These are phyloP conservation scores for Aporrectodea caliginosa DNA, from an alignment of 1,140 invertebrate genomes.

Conservation along the genomic window DNA sequence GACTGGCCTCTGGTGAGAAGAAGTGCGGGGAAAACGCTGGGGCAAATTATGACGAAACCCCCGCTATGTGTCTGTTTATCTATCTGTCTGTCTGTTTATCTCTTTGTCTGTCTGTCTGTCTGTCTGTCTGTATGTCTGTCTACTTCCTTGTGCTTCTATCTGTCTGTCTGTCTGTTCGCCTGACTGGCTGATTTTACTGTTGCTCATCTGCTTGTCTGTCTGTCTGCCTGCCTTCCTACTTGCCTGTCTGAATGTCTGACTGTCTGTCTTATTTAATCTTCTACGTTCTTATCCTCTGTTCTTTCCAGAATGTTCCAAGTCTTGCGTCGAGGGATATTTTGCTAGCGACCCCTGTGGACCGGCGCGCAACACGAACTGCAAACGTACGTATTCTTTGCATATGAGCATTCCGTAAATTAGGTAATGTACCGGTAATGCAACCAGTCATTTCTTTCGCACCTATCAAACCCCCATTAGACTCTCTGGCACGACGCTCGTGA, in stretches of 20 bases:
- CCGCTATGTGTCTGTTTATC: neutral
- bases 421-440: no score
- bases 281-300: neutral
- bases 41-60: no score
- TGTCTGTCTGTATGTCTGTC: neutral
- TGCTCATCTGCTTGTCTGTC: neutral
- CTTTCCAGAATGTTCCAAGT: conserved; percentile 20
- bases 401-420: no score
- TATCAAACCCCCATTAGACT: no score
- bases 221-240: neutral
- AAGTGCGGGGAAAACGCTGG: no score
- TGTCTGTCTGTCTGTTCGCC: neutral
- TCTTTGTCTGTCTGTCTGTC: neutral
- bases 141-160: neutral
- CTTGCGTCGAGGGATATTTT: conserved; percentile 28
- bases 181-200: neutral
- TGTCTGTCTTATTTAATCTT: no score
- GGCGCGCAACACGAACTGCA: conserved; percentile 11
- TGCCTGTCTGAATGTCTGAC: neutral
- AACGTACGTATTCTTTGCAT: no score
- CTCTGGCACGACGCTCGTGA: no score
- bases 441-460: no score
- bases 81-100: neutral
- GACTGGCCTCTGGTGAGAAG: no score
- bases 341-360: conserved; percentile 22